Evolutionary conservation across 53 echinoderm and acorn worm genomes (phyloP), one percentile per base, ranked within the genome.

Genomic region (Holothuria scabra): DNA sequence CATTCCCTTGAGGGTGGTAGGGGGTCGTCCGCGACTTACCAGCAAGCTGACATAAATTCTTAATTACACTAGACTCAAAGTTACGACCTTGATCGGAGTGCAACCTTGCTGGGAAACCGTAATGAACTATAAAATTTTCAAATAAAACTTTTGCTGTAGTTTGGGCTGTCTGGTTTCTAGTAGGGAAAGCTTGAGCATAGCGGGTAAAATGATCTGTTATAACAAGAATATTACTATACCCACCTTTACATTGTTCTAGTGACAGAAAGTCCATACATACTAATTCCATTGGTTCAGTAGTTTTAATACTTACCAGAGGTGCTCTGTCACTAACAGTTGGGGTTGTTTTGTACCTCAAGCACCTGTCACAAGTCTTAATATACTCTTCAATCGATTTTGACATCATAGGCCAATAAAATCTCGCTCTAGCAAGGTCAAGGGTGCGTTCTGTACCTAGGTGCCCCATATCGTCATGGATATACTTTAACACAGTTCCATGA

Each of bases 101-200:
- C n/a, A n/a, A n/a, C n/a, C n/a, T n/a, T n/a, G n/a, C n/a, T n/a
- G n/a, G n/a, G n/a, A n/a, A n/a, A n/a, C n/a, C n/a, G n/a, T n/a
- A n/a, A n/a, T n/a, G n/a, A n/a, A n/a, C n/a, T n/a, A n/a, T n/a
- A n/a, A n/a, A n/a, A n/a, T 86, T 86, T 1, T 86, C 90, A 84
- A 86, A 86, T 2, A 82, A 52, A 38, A 90, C 72, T 64, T 84
- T 84, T 13, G 87, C 91, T 10, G 79, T 87, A 20, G 85, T 91
- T 41, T 52, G 24, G 10, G 87, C 84, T 8, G 87, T 91, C 56
- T 91, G 91, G 56, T 91, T 87, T 5, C 88, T 46, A 0, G 87
- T 87, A 56, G n/a, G n/a, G n/a, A n/a, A n/a, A n/a, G n/a, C n/a
- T n/a, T n/a, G n/a, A n/a, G n/a, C n/a, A n/a, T n/a, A n/a, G n/a